Conservation (phyloP, 1,140 invertebrate genomes). For the Chymomyza costata region DNA sequence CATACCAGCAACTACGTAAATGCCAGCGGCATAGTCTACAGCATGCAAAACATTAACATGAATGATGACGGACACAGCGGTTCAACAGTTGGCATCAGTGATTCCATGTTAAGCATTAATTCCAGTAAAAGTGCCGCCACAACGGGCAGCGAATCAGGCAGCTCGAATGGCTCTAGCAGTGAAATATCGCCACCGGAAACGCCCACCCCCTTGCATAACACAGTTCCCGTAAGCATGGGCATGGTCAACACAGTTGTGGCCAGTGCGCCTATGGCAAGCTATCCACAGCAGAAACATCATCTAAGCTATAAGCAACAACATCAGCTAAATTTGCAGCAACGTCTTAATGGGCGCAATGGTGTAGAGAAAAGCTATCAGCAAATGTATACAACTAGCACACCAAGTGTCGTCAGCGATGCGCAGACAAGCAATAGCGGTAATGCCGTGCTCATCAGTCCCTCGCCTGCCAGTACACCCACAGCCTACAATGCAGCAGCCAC, state of each 20-base stretch:
- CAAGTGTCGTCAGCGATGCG: conserved; percentile 36
- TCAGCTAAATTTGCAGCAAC: conserved; percentile 48
- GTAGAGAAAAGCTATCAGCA: conserved; percentile 62
- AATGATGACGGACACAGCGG: conserved; percentile 45
- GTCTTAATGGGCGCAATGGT: conserved; percentile 63
- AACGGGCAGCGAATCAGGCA: conserved; percentile 69
- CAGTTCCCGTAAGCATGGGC: conserved; percentile 31
- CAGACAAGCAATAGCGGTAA: conserved; percentile 25
- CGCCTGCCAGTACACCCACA: conserved; percentile 44
- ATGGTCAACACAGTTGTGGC: conserved; percentile 29
- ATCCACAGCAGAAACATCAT: conserved; percentile 61
- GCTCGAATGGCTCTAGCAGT: conserved; percentile 67
- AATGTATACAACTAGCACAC: conserved; percentile 48
- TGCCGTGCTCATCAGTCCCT: conserved; percentile 50
- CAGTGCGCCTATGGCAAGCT: conserved; percentile 22
- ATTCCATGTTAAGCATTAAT: conserved; percentile 43
- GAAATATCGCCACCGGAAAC: conserved; percentile 72
- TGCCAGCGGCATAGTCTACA: conserved; percentile 30
- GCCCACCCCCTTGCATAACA: conserved; percentile 47
- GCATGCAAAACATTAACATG: conserved; percentile 65
- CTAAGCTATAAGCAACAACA: conserved; percentile 58
- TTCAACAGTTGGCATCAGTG: neutral
- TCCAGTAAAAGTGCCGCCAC: conserved; percentile 56
- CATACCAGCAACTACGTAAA: conserved; percentile 54
- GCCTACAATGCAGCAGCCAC: conserved; percentile 50